Conservation (phyloP, 2,797 vertebrate species). For the Pteropus rufus region DNA sequence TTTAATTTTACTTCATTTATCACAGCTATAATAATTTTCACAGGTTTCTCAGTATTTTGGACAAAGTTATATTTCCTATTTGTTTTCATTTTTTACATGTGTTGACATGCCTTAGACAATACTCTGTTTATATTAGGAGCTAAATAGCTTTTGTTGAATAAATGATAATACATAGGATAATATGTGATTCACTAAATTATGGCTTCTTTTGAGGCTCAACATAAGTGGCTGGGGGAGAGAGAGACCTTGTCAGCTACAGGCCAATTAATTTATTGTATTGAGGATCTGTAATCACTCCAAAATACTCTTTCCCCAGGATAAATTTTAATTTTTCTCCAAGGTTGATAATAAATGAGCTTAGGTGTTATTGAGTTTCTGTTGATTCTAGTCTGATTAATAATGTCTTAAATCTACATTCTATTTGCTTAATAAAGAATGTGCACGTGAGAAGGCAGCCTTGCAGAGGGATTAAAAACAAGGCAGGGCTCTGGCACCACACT, state of each 20-base stretch:
- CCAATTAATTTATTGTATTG: background rate
- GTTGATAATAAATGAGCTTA: background rate
- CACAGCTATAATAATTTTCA: background rate
- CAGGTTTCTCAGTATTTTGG: background rate
- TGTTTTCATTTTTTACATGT: background rate
- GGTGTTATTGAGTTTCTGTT: slow-evolving; percentile 2
- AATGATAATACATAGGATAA: background rate
- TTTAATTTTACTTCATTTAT: background rate
- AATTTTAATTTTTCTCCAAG: background rate
- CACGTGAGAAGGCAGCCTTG: background rate
- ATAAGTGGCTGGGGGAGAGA: background rate
- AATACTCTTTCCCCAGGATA: background rate
- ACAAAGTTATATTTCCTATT: background rate
- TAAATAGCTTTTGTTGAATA: background rate
- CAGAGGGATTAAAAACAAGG: background rate
- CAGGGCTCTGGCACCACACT: background rate
- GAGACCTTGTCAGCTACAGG: background rate
- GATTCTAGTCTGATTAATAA: background rate
- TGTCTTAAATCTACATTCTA: background rate
- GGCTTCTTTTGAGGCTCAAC: background rate
- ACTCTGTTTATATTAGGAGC: background rate
- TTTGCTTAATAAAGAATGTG: background rate
- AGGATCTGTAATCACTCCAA: background rate
- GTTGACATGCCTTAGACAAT: background rate
- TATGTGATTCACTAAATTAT: background rate